Evolutionary conservation across 2,113 vertebrate species (phyloP), one percentile per base, ranked within the genome.

Genomic region (Argyrosomus japonicus): DNA sequence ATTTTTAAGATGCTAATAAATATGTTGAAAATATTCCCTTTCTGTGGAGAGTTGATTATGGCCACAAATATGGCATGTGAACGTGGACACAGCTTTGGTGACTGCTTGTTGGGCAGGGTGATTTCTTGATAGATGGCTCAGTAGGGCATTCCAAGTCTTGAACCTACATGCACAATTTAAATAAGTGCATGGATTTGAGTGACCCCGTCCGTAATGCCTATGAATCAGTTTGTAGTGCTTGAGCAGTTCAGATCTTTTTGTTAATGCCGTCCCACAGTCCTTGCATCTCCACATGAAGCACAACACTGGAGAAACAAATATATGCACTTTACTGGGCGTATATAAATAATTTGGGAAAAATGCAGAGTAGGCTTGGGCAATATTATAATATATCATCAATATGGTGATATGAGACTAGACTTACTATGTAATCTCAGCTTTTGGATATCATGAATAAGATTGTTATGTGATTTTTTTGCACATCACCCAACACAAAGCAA

Each of bases 1-100:
- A 43, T 83, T 83, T 79, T 83, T 71, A 43, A 87, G 77, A 68
- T 81, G 54, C 13, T 77, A 61, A 77, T 47, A 77, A 15, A 68
- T 80, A n/a, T 80, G 65, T 53, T 85, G 58, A 65, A 87, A 81
- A 80, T 60, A 72, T 65, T 72, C 36, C 51, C 21, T 75, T 64
- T 70, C 64, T 40, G 27, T 45, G 3, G 60, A 76, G 13, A 70
- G 63, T 71, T 77, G 45, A 81, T 81, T 70, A 50, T 71, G 14
- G 8, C 27, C 61, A 62, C 27, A 84, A 68, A 81, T 65, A 25
- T 27, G n/a, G 10, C 76, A 87, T 21, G 7, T 57, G 9, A 71
- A 68, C 2, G 23, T 61, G 45, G 62, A 63, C 7, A 43, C 17
- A 10, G 21, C 23, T 67, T 56, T 65, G 36, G 40, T 65, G 62